These are phyloP conservation scores for Bryconaethiops microstoma DNA, from an alignment of 2,797 vertebrate genomes.

Conservation along the genomic window DNA sequence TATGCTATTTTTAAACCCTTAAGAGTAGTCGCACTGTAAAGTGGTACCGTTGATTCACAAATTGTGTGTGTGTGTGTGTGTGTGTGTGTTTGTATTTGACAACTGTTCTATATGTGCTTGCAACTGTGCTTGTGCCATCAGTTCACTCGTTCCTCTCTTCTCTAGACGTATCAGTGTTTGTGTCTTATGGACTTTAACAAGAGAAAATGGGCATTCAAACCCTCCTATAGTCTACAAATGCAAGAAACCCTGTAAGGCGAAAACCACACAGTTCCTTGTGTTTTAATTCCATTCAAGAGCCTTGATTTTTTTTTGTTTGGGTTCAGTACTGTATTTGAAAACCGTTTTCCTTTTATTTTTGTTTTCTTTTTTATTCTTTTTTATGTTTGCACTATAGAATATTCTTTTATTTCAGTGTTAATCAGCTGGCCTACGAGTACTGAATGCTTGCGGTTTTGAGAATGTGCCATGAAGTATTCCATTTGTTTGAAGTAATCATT, in stretches of 20 bases:
- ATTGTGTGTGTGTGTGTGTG: conserved; percentile 43
- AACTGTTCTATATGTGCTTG: neutral
- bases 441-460: conserved; percentile 34
- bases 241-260: conserved; percentile 25
- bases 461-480: conserved; percentile 44
- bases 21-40: too few species aligned
- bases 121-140: neutral
- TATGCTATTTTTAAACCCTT: too few species aligned
- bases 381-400: conserved; percentile 64
- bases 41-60: neutral
- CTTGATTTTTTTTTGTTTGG: conserved; percentile 34
- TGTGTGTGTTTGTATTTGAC: conserved; percentile 2
- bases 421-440: conserved; percentile 48
- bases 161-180: neutral
- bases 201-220: neutral
- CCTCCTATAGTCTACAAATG: neutral
- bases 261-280: conserved; percentile 4
- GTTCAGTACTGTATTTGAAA: conserved; percentile 59
- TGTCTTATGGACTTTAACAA: neutral
- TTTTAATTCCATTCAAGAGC: conserved; percentile 20
- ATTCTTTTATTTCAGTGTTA: conserved; percentile 60
- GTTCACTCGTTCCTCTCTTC: neutral
- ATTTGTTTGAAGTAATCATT: conserved; percentile 48
- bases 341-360: neutral
- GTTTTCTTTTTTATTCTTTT: conserved; percentile 17